Evolutionary conservation across 1,140 invertebrate genomes (phyloP), one percentile per base, ranked within the genome.

Genomic region (Drosophila ercepeae): DNA sequence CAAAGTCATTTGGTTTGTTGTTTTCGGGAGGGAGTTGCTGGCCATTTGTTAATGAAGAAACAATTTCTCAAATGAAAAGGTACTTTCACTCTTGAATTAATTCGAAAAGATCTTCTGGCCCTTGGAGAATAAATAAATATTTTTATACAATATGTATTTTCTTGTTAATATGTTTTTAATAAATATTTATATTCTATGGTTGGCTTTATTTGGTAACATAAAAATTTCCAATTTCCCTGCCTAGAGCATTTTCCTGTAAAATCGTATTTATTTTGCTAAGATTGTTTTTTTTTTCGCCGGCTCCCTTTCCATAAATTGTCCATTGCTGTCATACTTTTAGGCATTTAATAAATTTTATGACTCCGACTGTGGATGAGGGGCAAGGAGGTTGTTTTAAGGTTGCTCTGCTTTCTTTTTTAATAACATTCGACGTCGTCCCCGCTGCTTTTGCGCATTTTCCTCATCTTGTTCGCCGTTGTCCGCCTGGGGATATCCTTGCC

Each of bases 291-390:
- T 39, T 53, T 51, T 57, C 44, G 41, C 27, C 16, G n/a, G 34
- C 44, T 41, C n/a, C 25, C 13, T 39, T 14, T 18, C 57, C 58
- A 79, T 84, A 84, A 84, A 86, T 84, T 84, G 81, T 86, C 81
- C 75, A 86, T 81, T 55, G 82, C 77, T 88, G 83, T 89, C 78
- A 89, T 89, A 88, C 83, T 88, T 82, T 89, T 89, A 74, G 82
- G 74, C 84, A 82, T 88, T 88, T 89, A 82, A 89, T 89, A 88
- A 82, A 88, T 88, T 88, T 88, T 88, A 88, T 82, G 83, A 82
- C 69, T 88, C 58, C 55, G 29, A 16, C 13, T 9, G 34, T 14
- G 25, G 25, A 29, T 19, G 1, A 16, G 21, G 21, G 25, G 39
- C 27, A 4, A 4, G 55, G 36, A 21, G 42, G 58, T 45, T 60